A percentile compares a stretch with the other conserved stretches of the same genome.
Evolutionary conservation across 2,113 vertebrate species (phyloP).

Genomic region (Balaeniceps rex): DNA sequence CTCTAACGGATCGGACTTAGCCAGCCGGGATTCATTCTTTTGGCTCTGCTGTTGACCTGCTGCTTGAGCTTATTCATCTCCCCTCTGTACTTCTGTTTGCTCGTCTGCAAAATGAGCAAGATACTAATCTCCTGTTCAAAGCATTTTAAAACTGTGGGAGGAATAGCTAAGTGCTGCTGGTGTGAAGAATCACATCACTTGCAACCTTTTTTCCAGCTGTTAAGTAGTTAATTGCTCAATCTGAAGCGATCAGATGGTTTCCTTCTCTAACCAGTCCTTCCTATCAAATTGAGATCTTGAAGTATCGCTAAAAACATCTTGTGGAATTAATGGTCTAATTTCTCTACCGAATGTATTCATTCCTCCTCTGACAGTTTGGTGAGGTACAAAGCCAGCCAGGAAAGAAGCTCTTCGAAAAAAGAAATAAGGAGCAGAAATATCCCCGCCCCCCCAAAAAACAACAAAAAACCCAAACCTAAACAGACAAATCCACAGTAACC

Average conservation of each 20-base stretch:
- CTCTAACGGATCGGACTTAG: not conserved
- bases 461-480: not conserved
- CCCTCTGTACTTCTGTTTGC: constrained; percentile 52
- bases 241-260: constrained; percentile 47
- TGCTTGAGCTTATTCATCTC: constrained; percentile 35
- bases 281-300: constrained; percentile 32
- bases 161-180: constrained; percentile 1
- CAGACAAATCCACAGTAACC: not conserved
- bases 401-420: not conserved
- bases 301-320: constrained; percentile 10
- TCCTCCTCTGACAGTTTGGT: not conserved
- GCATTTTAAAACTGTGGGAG: constrained; percentile 30
- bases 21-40: not conserved
- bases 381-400: not conserved
- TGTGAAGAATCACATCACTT: constrained; percentile 9
- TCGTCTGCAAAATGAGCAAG: constrained; percentile 62
- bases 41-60: constrained; percentile 49
- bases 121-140: constrained; percentile 58
- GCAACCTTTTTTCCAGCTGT: constrained; percentile 49
- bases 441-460: too few relatives aligned
- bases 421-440: not conserved
- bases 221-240: constrained; percentile 57
- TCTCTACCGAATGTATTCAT: constrained; percentile 18
- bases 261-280: constrained; percentile 25
- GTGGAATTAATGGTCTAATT: not conserved